These are phyloP conservation scores for Corythaeola cristata DNA, from an alignment of 2,113 vertebrate species.

Conservation along the genomic window DNA sequence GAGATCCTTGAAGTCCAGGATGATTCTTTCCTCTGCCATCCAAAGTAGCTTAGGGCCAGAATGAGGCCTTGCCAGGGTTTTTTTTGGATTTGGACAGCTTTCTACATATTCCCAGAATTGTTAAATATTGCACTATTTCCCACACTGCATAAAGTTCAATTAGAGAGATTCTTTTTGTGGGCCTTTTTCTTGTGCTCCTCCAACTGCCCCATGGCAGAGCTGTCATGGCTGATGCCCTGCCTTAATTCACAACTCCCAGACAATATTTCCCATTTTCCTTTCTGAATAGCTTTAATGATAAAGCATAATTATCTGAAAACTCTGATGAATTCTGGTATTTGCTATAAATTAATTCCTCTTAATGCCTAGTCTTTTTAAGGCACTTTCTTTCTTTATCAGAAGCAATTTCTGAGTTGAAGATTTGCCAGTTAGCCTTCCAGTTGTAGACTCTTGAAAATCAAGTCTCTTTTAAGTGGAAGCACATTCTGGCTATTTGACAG, in stretches of 20 bases:
- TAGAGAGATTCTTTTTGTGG: slow-evolving; percentile 2
- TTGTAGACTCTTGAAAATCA: not conserved
- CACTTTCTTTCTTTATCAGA: not conserved
- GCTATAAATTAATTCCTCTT: not conserved
- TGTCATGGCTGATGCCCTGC: not conserved
- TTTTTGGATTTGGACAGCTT: not conserved
- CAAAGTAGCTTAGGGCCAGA: slow-evolving; percentile 1
- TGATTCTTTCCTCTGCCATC: not conserved
- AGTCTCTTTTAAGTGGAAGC: not conserved
- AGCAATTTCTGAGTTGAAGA: not conserved
- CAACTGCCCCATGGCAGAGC: slow-evolving; percentile 12
- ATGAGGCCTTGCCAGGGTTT: not conserved
- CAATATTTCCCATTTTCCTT: not conserved
- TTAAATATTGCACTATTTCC: slow-evolving; percentile 18
- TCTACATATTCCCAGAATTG: slow-evolving; percentile 43
- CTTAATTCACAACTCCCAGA: not conserved
- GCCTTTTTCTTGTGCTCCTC: not conserved
- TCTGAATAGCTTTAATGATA: slow-evolving; percentile 17
- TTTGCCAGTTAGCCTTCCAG: not conserved
- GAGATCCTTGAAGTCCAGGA: not conserved
- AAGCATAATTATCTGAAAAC: not conserved
- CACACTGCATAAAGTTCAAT: slow-evolving; percentile 15
- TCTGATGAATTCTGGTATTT: slow-evolving; percentile 1
- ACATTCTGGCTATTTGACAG: not conserved
- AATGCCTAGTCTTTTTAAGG: not conserved